phyloP scores from a whole-genome alignment of 2,888 invertebrate species.

The Empis stercorea region DNA sequence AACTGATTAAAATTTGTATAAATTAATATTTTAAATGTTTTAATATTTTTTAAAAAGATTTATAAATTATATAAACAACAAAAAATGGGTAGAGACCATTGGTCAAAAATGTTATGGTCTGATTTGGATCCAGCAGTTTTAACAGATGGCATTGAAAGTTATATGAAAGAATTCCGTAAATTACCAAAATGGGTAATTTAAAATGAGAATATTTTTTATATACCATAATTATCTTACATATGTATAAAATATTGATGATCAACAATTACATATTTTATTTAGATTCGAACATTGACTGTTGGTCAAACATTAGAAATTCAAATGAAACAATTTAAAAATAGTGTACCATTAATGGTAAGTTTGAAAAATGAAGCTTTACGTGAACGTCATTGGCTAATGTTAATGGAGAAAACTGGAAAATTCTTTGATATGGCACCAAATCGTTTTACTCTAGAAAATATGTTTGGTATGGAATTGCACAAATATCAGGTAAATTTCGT shows the following conservation, averaged over 20 bases:
- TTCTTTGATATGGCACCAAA: slow-evolving; percentile 79
- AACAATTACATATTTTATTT: too few relatives aligned
- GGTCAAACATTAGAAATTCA: slow-evolving; percentile 61
- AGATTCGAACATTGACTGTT: slow-evolving; percentile 40
- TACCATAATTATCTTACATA: background rate
- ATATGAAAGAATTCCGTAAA: slow-evolving; percentile 64
- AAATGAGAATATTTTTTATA: slow-evolving; percentile 2
- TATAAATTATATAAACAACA: slow-evolving; percentile 70
- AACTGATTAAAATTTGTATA: background rate
- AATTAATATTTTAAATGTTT: background rate
- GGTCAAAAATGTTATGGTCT: slow-evolving; percentile 81
- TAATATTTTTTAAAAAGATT: slow-evolving; percentile 29
- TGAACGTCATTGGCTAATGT: slow-evolving; percentile 78
- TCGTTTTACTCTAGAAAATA: slow-evolving; percentile 79
- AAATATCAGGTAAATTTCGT: slow-evolving; percentile 56
- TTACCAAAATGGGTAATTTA: slow-evolving; percentile 49
- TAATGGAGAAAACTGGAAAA: slow-evolving; percentile 73
- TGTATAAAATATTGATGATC: too few relatives aligned
- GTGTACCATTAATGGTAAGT: slow-evolving; percentile 80
- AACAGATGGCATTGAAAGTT: slow-evolving; percentile 76
- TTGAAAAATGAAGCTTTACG: slow-evolving; percentile 83
- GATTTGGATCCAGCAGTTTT: slow-evolving; percentile 74
- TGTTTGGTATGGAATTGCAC: slow-evolving; percentile 86
- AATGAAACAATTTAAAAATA: slow-evolving; percentile 78
- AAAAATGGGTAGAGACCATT: slow-evolving; percentile 59